Evolutionary conservation across 2,888 invertebrate genomes (phyloP), one percentile per base, ranked within the genome.

Genomic region (Drymonia ruficornis): DNA sequence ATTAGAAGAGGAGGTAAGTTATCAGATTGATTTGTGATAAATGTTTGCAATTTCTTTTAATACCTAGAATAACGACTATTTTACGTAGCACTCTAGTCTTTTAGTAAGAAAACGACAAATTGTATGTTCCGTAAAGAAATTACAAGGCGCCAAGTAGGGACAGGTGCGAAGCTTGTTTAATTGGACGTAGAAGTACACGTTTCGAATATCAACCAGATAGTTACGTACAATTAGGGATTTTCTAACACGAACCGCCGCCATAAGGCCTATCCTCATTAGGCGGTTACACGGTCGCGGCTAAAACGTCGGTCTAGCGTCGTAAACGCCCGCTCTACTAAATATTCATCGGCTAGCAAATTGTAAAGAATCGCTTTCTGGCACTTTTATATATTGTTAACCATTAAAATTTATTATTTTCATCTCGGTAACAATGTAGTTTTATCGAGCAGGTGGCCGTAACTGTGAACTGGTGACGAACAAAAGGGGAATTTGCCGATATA

Each of bases 181-280:
- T 86, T 86, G 83, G 77, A 77, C 59, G 61, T 71, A 76, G 69
- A 78, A 74, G 80, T 74, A 76, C 75, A 81, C 77, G 78, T 72
- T 80, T 77, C 76, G 84, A 84, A 87, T 88, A 84, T 85, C 84
- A 84, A 86, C 77, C 76, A 83, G 81, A 84, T 80, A 82, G 83
- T 85, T 83, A 80, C 72, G 78, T 79, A 84, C 85, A 89, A 86
- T 88, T 88, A 84, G 85, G 83, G 81, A 83, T 85, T 87, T 87
- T 85, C 84, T 85, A 86, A 87, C 83, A 84, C 82, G 80, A 71
- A 70, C 76, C 70, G 71, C 73, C 81, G 80, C 76, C 83, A 86
- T 84, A 87, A 82, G 86, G 85, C 74, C 74, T 73, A 75, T 79
- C 75, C 85, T 88, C 86, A 88, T 91, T 89, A 89, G 86, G 81